These are phyloP conservation scores for Rhinichthys klamathensis DNA, from an alignment of 2,113 vertebrate species.

Conservation along the genomic window DNA sequence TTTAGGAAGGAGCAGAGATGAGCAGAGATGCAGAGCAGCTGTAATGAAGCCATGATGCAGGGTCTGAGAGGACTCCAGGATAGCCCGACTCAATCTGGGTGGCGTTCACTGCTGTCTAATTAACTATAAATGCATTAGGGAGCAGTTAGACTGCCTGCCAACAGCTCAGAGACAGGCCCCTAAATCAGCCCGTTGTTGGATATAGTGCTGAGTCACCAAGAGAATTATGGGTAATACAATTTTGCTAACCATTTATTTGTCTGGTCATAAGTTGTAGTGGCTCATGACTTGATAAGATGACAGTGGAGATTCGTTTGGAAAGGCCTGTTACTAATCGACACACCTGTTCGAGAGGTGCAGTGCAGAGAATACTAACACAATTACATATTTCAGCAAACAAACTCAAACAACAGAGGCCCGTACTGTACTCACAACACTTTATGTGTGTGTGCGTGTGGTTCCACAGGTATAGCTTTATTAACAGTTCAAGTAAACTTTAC, in stretches of 20 bases:
- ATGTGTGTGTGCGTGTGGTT: too few relatives aligned
- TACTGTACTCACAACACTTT: neutral
- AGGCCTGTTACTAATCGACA: neutral
- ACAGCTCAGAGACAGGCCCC: constrained; percentile 29
- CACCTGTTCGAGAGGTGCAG: neutral
- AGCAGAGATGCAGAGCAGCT: constrained; percentile 49
- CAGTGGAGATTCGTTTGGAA: constrained; percentile 15
- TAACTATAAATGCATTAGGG: constrained; percentile 52
- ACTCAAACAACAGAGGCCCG: neutral
- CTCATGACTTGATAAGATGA: constrained; percentile 10
- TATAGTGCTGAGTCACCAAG: constrained; percentile 20
- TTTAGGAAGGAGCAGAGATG: constrained; percentile 54
- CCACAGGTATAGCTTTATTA: too few relatives aligned
- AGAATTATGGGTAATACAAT: constrained; percentile 48
- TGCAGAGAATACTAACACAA: neutral
- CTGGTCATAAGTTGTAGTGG: constrained; percentile 12
- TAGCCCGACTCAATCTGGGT: constrained; percentile 39
- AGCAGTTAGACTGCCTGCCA: constrained; percentile 46
- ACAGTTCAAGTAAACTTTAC: too few relatives aligned
- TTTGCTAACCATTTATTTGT: constrained; percentile 37
- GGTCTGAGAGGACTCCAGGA: constrained; percentile 42
- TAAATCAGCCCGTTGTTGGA: constrained; percentile 41
- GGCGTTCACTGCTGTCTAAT: constrained; percentile 50
- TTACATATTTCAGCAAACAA: neutral
- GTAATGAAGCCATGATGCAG: constrained; percentile 56